Evolutionary conservation across 2,797 vertebrate species (phyloP), one percentile per base, ranked within the genome.

Genomic region (Carduelis carduelis): DNA sequence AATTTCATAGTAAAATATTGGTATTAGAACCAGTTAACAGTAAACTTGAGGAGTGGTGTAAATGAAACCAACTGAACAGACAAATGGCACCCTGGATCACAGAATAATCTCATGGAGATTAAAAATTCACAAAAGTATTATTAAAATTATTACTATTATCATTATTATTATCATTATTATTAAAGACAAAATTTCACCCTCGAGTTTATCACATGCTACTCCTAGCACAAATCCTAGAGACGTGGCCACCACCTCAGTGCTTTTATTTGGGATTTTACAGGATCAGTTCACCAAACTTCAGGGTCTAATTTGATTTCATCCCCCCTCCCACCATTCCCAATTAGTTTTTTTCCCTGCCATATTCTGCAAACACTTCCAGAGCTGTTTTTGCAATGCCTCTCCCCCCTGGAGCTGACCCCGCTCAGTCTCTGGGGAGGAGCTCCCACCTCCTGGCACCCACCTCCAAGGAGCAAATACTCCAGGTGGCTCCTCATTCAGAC

Each of bases 51-150:
- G 79, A 97, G 96, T 84, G 96, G 90, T 56, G 66, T 88, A 94
- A 96, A 93, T 96, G 30, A 96, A 96, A 89, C 68, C 57, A 96
- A 95, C 94, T 75, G 95, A 97, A 94, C 92, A 87, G 87, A 97
- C 87, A 96, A 96, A 97, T 97, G 98, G 98, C 98, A 98, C 97
- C 98, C 97, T 97, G 97, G 97, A 97, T 96, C 79, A 87, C 97
- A 96, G 97, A 96, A 85, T 93, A 96, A 98, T 98, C 98, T 98
- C 98, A 97, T 95, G 96, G 98, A 98, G 98, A 97, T 97, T 95
- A 97, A 96, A 93, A 93, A 97, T 94, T 97, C 96, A 97, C 94
- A 83, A 50, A 96, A 94, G 64, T 91, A 97, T 96, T 96, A 95
- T 96, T 97, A 96, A 90, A 95, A 95, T 95, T 93, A 96, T 96